Percentiles rank a stretch among this genome's conserved stretches.
Conservation (phyloP, 1,140 invertebrate genomes). For the Delia radicum region DNA sequence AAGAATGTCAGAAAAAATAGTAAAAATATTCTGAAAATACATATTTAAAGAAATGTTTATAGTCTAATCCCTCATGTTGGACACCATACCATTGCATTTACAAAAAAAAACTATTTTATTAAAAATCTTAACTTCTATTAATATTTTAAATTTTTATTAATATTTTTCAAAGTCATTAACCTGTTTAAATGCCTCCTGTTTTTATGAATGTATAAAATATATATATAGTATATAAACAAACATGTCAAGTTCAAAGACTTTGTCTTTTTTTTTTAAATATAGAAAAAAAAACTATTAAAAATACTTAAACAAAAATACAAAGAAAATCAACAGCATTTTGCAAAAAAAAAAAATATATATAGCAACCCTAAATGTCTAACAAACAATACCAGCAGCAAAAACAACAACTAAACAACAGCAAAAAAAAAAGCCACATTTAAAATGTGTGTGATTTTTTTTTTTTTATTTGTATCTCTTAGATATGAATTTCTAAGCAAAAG, state of each 20-base stretch:
- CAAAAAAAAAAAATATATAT: no score
- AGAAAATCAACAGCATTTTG: constrained; percentile 3
- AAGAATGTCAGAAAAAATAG: no score
- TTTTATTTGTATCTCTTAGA: background rate
- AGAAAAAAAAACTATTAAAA: background rate
- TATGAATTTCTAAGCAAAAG: constrained; percentile 15
- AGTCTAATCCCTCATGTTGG: no score
- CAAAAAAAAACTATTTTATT: no score
- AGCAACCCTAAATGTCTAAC: background rate
- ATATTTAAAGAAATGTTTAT: no score
- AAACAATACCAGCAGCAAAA: background rate
- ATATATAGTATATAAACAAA: background rate
- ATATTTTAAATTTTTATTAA: background rate
- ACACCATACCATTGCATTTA: no score
- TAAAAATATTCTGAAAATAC: no score
- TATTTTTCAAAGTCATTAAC: constrained; percentile 19
- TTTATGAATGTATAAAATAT: background rate
- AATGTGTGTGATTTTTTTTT: background rate
- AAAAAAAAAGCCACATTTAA: constrained; percentile 2
- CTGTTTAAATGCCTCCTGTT: background rate
- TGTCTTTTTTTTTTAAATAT: background rate
- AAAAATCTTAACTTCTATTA: no score
- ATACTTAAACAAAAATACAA: no score
- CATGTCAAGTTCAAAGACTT: constrained; percentile 29
- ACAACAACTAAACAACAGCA: background rate